Conservation (phyloP, 2,113 vertebrate species). For the Tautogolabrus adspersus region DNA sequence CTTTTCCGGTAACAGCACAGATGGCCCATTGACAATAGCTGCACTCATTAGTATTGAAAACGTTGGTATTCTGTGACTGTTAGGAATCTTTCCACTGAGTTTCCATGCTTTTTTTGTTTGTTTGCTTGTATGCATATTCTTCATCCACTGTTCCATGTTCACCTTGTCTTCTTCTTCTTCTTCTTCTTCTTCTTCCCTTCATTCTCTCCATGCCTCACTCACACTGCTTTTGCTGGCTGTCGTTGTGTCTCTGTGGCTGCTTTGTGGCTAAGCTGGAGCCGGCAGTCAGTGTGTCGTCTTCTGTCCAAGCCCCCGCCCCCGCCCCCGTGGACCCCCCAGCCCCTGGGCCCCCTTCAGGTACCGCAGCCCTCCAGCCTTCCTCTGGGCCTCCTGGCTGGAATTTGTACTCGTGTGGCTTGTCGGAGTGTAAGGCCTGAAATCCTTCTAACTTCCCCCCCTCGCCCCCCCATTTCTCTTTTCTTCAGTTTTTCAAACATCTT, state of each 20-base stretch:
- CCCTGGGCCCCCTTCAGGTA: conserved; percentile 85
- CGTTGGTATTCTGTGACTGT: too few species aligned
- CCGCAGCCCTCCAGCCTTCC: conserved; percentile 80
- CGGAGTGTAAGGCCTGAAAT: conserved; percentile 89
- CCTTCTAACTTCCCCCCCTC: conserved; percentile 21
- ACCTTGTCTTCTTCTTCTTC: conserved; percentile 34
- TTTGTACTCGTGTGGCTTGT: conserved; percentile 89
- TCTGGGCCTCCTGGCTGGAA: conserved; percentile 82
- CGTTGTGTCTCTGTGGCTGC: conserved; percentile 52
- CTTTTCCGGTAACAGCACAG: too few species aligned
- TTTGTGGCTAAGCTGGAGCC: conserved; percentile 87
- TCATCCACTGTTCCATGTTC: conserved; percentile 22
- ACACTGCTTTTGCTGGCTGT: conserved; percentile 79
- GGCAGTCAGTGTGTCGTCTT: conserved; percentile 77
- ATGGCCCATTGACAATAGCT: too few species aligned
- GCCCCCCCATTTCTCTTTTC: not conserved
- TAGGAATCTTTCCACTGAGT: not conserved
- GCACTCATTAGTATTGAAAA: too few species aligned
- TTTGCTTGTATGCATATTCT: conserved; percentile 20
- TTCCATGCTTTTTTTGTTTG: not conserved
- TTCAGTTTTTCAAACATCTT: not conserved
- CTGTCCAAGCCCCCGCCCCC: conserved; percentile 60
- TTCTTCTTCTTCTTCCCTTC: conserved; percentile 15
- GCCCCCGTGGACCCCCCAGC: conserved; percentile 78
- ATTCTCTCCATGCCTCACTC: conserved; percentile 41